Evolutionary conservation across 92 coral and sea anemone species (phyloP).

Genomic region (Parazoanthus darwini): DNA sequence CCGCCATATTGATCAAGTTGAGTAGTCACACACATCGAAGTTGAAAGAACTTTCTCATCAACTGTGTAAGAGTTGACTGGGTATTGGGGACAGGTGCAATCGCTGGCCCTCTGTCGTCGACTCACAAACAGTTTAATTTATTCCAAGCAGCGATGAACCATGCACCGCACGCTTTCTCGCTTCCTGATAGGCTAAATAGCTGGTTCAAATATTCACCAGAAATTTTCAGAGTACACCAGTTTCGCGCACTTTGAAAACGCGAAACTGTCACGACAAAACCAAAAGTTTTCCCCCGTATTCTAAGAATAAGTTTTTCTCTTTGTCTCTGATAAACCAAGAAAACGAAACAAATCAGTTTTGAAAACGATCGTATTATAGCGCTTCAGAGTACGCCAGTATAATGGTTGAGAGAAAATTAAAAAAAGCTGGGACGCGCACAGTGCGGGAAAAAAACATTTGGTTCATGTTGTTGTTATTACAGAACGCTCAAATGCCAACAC

Average conservation of each 20-base stretch:
- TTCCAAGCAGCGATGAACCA: constrained; percentile 32
- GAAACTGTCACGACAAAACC: constrained; percentile 16
- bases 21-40: constrained; percentile 40
- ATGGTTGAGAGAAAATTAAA: constrained; percentile 46
- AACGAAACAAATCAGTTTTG: constrained; percentile 66
- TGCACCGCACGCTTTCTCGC: constrained; percentile 31
- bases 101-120: constrained; percentile 18
- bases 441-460: not conserved
- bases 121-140: constrained; percentile 49
- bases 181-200: constrained; percentile 25
- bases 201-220: constrained; percentile 28
- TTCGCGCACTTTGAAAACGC: constrained; percentile 28
- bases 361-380: constrained; percentile 72
- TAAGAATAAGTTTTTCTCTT: not conserved
- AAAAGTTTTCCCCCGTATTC: not conserved
- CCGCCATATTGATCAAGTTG: constrained; percentile 80
- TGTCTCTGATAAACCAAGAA: constrained; percentile 33
- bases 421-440: not conserved
- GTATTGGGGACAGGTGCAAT: constrained; percentile 37
- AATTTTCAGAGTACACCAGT: constrained; percentile 12
- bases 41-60: constrained; percentile 42
- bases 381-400: constrained; percentile 45
- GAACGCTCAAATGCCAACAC: not conserved
- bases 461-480: not conserved
- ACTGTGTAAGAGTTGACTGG: constrained; percentile 35